A percentile compares a stretch with the other conserved stretches of the same genome.
Conservation (phyloP, 2,888 invertebrate species). For the Limnephilus auricula region DNA sequence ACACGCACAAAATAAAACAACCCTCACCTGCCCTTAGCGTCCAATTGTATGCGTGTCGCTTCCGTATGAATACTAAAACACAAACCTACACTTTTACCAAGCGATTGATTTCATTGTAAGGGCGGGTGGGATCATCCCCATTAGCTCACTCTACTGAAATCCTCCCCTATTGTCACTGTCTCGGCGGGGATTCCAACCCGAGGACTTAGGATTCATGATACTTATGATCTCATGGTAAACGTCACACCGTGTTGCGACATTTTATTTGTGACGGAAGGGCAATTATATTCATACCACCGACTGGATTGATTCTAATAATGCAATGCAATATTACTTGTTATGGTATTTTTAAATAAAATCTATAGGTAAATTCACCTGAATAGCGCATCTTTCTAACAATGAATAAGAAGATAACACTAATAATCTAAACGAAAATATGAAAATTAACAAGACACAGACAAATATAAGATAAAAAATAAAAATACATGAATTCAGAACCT, state of each 20-base stretch:
- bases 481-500: too few relatives aligned
- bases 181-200: slow-evolving; percentile 15
- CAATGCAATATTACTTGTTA: neutral
- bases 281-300: slow-evolving; percentile 40
- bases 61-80: slow-evolving; percentile 41
- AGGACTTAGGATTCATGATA: neutral
- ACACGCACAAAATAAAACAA: neutral
- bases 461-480: too few relatives aligned
- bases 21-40: neutral
- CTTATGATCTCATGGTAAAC: neutral
- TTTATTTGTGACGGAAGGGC: neutral
- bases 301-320: slow-evolving; percentile 1
- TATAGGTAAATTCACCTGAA: too few relatives aligned
- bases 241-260: slow-evolving; percentile 5
- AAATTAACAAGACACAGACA: too few relatives aligned
- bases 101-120: neutral
- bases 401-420: too few relatives aligned
- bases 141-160: slow-evolving; percentile 32
- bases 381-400: too few relatives aligned
- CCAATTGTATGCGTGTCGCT: neutral
- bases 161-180: slow-evolving; percentile 2
- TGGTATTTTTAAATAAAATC: neutral
- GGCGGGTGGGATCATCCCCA: slow-evolving; percentile 27
- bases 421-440: too few relatives aligned
- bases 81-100: slow-evolving; percentile 14